Evolutionary conservation across 2,797 vertebrate genomes (phyloP).

Genomic region (Pampus argenteus): DNA sequence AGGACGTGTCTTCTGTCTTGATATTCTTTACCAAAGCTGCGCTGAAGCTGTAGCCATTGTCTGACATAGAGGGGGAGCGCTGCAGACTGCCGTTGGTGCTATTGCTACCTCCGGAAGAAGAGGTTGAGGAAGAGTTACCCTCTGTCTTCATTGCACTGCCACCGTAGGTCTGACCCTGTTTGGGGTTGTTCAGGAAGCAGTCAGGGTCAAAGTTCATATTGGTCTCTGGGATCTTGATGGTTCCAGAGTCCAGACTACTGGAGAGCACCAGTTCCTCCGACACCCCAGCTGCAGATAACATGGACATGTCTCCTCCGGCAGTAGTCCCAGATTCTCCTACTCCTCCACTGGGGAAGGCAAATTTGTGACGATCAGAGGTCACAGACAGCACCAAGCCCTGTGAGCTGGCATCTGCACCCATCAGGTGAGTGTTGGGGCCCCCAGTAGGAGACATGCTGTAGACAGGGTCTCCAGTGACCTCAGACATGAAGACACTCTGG

Average conservation of each 20-base stretch:
- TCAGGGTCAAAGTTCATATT: conserved; percentile 99
- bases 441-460: conserved; percentile 97
- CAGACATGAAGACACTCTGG: conserved; percentile 98
- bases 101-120: conserved; percentile 80
- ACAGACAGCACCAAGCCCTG: conserved; percentile 95
- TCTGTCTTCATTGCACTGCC: conserved; percentile 95
- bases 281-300: conserved; percentile 91
- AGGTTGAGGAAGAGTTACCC: conserved; percentile 86
- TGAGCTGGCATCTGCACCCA: conserved; percentile 91
- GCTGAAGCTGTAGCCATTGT: conserved; percentile 86
- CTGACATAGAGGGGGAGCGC: conserved; percentile 83
- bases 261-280: conserved; percentile 98
- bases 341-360: conserved; percentile 91
- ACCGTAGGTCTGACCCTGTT: conserved; percentile 99
- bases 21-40: conserved; percentile 93
- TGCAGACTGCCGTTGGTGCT: conserved; percentile 79
- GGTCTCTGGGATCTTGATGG: conserved; percentile 95
- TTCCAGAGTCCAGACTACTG: conserved; percentile 92
- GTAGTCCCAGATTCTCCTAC: conserved; percentile 74
- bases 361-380: conserved; percentile 96
- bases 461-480: conserved; percentile 95
- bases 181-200: conserved; percentile 99
- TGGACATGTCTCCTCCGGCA: conserved; percentile 90
- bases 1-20: conserved; percentile 98
- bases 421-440: conserved; percentile 94